phyloP scores from a whole-genome alignment of 92 coral and sea anemone species.

The Porites divaricata region DNA sequence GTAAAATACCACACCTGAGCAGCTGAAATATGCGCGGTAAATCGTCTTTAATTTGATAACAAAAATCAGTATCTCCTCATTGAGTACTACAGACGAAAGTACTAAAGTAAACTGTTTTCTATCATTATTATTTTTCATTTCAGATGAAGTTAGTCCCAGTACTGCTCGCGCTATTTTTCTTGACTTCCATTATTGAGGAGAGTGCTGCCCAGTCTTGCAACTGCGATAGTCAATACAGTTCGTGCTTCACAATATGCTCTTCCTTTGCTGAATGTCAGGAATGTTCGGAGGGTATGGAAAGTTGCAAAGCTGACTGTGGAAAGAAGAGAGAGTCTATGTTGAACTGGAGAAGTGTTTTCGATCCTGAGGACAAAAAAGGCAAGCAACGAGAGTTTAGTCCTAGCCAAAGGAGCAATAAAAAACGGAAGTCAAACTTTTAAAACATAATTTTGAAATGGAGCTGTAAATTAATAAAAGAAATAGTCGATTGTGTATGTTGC shows the following conservation, averaged over 20 bases:
- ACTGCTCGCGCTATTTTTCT: not conserved
- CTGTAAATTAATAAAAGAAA: not conserved
- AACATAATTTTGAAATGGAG: not conserved
- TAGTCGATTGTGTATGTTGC: no score
- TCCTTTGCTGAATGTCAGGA: no score
- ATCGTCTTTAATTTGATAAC: no score
- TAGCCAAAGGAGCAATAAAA: not conserved
- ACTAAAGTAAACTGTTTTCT: not conserved
- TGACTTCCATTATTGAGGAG: not conserved
- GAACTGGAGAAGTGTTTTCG: not conserved
- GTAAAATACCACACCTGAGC: no score
- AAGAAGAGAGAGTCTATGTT: constrained; percentile 19
- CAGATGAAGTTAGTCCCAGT: constrained; percentile 21
- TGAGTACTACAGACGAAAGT: no score
- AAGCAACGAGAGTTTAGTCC: not conserved
- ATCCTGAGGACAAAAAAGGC: not conserved
- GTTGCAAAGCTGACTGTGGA: not conserved
- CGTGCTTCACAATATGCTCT: no score
- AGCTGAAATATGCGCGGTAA: no score
- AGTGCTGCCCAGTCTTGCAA: not conserved
- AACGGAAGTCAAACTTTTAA: no score
- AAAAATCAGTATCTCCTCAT: no score
- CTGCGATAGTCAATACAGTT: no score
- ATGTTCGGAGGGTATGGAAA: no score
- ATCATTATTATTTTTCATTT: not conserved